These are phyloP conservation scores for Corticium candelabrum DNA, from an alignment of 37 sponge, comb jelly and placozoan genomes.

Conservation along the genomic window DNA sequence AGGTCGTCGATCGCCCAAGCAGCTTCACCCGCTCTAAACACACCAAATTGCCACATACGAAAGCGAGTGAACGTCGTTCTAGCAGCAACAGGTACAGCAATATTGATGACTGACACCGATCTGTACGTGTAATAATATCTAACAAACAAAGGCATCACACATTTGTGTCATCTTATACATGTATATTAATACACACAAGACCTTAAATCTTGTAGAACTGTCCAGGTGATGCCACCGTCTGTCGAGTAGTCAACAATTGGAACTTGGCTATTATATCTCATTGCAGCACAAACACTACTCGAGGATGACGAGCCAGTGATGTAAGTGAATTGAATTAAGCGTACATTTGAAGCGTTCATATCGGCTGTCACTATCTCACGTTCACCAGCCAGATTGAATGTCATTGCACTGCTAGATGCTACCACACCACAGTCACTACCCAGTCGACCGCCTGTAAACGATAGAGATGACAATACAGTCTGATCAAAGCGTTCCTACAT, in stretches of 20 bases:
- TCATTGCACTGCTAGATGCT: not conserved
- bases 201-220: not conserved
- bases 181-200: too few species aligned
- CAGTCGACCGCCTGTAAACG: not conserved
- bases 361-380: not conserved
- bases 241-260: not conserved
- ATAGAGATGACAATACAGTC: too few species aligned
- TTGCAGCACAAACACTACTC: not conserved
- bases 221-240: slow-evolving; percentile 1
- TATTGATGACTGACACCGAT: not conserved
- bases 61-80: not conserved
- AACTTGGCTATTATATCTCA: not conserved
- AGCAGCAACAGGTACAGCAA: slow-evolving; percentile 3
- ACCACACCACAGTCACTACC: not conserved
- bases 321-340: not conserved
- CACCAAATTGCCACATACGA: not conserved
- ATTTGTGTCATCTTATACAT: too few species aligned
- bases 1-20: slow-evolving; percentile 9
- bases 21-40: not conserved
- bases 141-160: too few species aligned
- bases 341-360: not conserved
- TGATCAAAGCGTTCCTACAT: not conserved
- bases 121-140: not conserved
- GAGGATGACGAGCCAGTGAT: not conserved
- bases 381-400: not conserved